These are phyloP conservation scores for Leptarthrus brevirostris DNA, from an alignment of 2,888 invertebrate genomes.

Conservation along the genomic window DNA sequence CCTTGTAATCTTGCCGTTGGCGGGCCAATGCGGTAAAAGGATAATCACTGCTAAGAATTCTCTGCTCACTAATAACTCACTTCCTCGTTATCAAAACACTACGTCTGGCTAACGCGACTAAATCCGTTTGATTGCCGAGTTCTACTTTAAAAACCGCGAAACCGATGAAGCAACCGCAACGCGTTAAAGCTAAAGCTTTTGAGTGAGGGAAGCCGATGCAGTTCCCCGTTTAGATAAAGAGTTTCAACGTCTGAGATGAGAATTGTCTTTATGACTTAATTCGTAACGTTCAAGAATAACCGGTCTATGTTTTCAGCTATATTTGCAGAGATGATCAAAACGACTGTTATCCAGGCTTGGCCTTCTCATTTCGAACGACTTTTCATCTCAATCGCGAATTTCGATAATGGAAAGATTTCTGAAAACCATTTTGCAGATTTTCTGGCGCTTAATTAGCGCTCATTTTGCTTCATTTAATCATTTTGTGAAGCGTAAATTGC, in stretches of 20 bases:
- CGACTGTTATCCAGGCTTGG: background rate
- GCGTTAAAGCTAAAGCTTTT: conserved; percentile 4
- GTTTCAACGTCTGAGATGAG: background rate
- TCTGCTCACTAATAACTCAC: conserved; percentile 25
- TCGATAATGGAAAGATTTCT: too few relatives aligned
- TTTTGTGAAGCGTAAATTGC: too few relatives aligned
- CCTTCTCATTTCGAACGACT: background rate
- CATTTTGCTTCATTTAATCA: too few relatives aligned
- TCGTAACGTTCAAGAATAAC: background rate
- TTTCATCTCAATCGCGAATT: too few relatives aligned
- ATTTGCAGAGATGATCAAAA: conserved; percentile 25
- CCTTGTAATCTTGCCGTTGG: background rate
- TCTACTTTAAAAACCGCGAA: conserved; percentile 19
- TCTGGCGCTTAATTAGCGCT: too few relatives aligned
- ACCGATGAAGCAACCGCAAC: background rate
- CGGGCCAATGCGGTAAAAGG: background rate
- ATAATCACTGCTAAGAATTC: conserved; percentile 37
- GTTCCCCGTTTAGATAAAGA: background rate
- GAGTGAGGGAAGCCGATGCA: background rate
- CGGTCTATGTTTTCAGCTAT: background rate
- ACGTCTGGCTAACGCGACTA: conserved; percentile 29
- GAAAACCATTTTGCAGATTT: too few relatives aligned
- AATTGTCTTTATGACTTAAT: conserved; percentile 24
- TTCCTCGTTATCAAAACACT: conserved; percentile 37
- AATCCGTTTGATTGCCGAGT: conserved; percentile 30